Evolutionary conservation across 2,113 vertebrate species (phyloP).

Genomic region (Podarcis raffonei): DNA sequence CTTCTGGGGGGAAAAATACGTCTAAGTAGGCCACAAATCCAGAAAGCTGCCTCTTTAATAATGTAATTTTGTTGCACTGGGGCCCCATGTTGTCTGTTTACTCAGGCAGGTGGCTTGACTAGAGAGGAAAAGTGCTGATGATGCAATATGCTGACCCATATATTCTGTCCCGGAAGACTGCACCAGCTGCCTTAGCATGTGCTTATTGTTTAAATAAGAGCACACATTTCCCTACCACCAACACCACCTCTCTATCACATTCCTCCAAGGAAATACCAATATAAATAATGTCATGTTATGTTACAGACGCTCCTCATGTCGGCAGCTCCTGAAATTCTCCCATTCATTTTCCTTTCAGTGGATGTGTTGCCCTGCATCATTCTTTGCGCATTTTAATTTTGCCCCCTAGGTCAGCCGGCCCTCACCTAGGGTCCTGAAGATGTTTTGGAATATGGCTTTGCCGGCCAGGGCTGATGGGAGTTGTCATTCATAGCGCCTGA

Average conservation of each 20-base stretch:
- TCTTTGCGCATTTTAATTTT: accelerated
- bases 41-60: conserved; percentile 71
- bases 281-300: conserved; percentile 52
- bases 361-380: neutral
- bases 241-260: conserved; percentile 46
- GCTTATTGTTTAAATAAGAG: conserved; percentile 63
- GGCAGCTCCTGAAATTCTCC: neutral
- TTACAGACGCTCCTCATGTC: neutral
- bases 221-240: conserved; percentile 19
- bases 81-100: conserved; percentile 71
- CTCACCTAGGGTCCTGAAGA: too few species aligned
- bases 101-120: conserved; percentile 76
- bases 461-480: too few species aligned
- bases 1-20: conserved; percentile 31
- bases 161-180: conserved; percentile 81
- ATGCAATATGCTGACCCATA: conserved; percentile 88
- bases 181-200: conserved; percentile 74
- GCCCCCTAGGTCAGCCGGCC: neutral
- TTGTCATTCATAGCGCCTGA: too few species aligned
- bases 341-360: conserved; percentile 1
- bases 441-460: too few species aligned
- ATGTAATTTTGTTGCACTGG: conserved; percentile 69
- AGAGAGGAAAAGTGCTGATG: conserved; percentile 80
- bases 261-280: conserved; percentile 51
- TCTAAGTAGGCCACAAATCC: conserved; percentile 58